Base-by-base conservation (phyloP, 2,888 invertebrate genomes). In the Volucella inflata region DNA sequence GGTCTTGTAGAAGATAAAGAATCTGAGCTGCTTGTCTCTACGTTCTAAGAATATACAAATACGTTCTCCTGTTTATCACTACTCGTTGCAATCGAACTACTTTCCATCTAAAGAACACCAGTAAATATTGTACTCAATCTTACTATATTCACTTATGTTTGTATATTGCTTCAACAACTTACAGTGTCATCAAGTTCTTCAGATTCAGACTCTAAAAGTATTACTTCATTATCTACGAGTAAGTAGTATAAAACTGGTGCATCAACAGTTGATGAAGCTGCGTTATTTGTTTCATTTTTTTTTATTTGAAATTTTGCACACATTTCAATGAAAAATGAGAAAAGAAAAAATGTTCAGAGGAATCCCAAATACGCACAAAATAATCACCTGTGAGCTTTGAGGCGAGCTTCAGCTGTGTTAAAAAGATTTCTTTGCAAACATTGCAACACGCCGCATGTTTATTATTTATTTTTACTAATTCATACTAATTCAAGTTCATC, bases 81-180 rank as follows among this genome's bases (percentile, higher is more conserved):
- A 14, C 8, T n/a, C n/a, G n/a, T 48, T 48, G 42, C 44, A 8
- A 9, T 44, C 30, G 9, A 48, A 65, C n/a, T n/a, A 67, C 11
- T 50, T 59, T 50, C 59, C 71, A 60, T 71, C 60, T 57, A 36
- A 55, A n/a, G n/a, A n/a, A n/a, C n/a, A n/a, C n/a, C n/a, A n/a
- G n/a, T n/a, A n/a, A n/a, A n/a, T n/a, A n/a, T n/a, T n/a, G n/a
- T n/a, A n/a, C n/a, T n/a, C n/a, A n/a, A n/a, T n/a, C n/a, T n/a
- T n/a, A n/a, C n/a, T n/a, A n/a, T n/a, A n/a, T n/a, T n/a, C n/a
- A n/a, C n/a, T n/a, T n/a, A n/a, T n/a, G n/a, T n/a, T n/a, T n/a
- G n/a, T 42, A 42, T 42, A 42, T 42, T 42, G 42, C 42, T 9
- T 42, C 42, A n/a, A n/a, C n/a, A n/a, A n/a, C n/a, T n/a, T n/a